phyloP scores from a whole-genome alignment of 2,888 invertebrate species.

The Cephus spinipes region DNA sequence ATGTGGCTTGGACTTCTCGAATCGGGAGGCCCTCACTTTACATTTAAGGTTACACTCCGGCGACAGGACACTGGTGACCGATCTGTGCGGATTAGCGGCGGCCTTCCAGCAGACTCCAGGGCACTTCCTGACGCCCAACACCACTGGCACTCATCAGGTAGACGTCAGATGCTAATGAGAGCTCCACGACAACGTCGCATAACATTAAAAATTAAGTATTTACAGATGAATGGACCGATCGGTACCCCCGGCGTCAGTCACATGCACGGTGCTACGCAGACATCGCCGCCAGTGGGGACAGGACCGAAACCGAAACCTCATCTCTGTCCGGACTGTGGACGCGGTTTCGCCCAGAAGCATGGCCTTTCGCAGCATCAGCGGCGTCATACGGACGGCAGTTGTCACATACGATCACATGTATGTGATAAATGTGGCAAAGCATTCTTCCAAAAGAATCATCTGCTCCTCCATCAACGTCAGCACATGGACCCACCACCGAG shows the following conservation, averaged over 20 bases:
- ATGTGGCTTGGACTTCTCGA: slow-evolving; percentile 75
- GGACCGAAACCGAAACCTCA: slow-evolving; percentile 78
- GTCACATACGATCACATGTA: slow-evolving; percentile 82
- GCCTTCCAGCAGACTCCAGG: slow-evolving; percentile 77
- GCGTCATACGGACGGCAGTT: slow-evolving; percentile 83
- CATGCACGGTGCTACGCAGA: slow-evolving; percentile 64
- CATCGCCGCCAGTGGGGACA: slow-evolving; percentile 62
- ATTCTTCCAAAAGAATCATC: slow-evolving; percentile 88
- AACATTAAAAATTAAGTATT: slow-evolving; percentile 33
- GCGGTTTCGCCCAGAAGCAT: slow-evolving; percentile 86
- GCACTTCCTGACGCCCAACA: slow-evolving; percentile 69
- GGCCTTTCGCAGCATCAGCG: slow-evolving; percentile 84
- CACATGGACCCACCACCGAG: slow-evolving; percentile 78
- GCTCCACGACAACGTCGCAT: slow-evolving; percentile 15
- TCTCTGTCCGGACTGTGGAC: slow-evolving; percentile 83
- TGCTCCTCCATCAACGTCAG: slow-evolving; percentile 84
- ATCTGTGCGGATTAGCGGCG: slow-evolving; percentile 83
- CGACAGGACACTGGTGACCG: slow-evolving; percentile 83
- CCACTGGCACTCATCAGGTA: slow-evolving; percentile 62
- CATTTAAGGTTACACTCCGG: slow-evolving; percentile 85
- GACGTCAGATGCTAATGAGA: slow-evolving; percentile 12
- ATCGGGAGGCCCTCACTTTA: slow-evolving; percentile 81
- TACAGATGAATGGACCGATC: slow-evolving; percentile 64
- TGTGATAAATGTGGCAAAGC: slow-evolving; percentile 86
- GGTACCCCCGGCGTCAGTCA: slow-evolving; percentile 61